Conservation (phyloP, 2,113 vertebrate genomes). For the Montifringilla adamsi region DNA sequence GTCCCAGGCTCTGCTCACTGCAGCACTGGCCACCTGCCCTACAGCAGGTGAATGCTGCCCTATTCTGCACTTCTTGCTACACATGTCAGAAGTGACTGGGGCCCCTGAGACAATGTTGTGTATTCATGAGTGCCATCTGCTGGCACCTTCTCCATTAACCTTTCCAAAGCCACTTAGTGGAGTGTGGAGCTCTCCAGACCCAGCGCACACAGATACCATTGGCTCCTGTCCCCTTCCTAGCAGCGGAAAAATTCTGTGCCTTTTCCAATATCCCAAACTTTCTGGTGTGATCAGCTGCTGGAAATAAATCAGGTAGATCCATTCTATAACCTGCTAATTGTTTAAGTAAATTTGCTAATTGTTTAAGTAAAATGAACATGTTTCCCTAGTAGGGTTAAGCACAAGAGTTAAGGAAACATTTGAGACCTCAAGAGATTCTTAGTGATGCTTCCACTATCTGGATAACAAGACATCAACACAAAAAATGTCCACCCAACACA, state of each 20-base stretch:
- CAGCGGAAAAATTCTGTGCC: neutral
- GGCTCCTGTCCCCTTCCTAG: neutral
- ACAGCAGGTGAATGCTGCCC: neutral
- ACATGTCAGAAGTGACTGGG: neutral
- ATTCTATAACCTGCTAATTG: neutral
- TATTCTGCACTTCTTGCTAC: neutral
- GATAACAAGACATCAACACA: neutral
- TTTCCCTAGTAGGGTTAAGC: neutral
- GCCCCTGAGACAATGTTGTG: neutral
- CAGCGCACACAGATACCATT: neutral
- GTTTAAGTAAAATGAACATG: neutral
- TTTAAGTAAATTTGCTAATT: neutral
- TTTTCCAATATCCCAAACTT: neutral
- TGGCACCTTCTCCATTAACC: neutral
- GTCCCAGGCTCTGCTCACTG: neutral
- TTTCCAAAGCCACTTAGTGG: neutral
- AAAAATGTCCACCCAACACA: neutral
- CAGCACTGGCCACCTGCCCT: neutral
- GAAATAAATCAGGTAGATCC: neutral
- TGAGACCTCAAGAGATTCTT: neutral
- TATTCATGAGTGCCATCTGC: constrained; percentile 49
- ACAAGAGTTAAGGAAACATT: neutral
- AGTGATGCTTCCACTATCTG: neutral
- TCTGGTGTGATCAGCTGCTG: neutral
- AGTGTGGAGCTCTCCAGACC: neutral